Base-by-base conservation (phyloP, 2,888 invertebrate genomes). In the Thera britannica region DNA sequence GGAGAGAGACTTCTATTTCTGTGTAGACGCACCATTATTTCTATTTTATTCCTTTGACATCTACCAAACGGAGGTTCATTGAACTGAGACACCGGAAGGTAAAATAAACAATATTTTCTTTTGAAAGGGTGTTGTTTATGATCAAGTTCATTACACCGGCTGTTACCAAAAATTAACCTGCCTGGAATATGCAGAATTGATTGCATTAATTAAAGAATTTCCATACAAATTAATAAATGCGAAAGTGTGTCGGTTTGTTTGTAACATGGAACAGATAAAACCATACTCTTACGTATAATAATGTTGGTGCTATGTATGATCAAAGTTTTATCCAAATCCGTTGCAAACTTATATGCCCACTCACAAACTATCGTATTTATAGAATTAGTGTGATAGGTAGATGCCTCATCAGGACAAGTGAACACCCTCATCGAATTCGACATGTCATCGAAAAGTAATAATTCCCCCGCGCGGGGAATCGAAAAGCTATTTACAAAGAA, bases 401-500 rank as follows among this genome's bases (percentile, higher is more conserved):
- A 36, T 48, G 54, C 38, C 56, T 60, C 67, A 58, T 63, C 75
- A 78, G 88, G 88, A 88, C 87, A 88, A 89, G 85, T 80, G 79
- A 71, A 64, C 79, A 79, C 78, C 75, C 90, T 86, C 88, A 87
- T 86, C 78, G 83, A 87, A 90, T 92, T 89, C 88, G 89, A 87
- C 89, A 83, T 90, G 92, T 93, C 92, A 93, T 92, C 91, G 87
- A 90, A 92, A 91, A 87, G 90, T 87, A 91, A 90, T 93, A 92
- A 90, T 89, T 87, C 86, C 89, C 88, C 88, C 77, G 79, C 81
- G 76, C 75, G 79, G 75, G 76, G 77, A 81, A 85, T 90, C 83
- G 85, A 83, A 85, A 86, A 86, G 87, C 87, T 90, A 90, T 91
- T 90, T 88, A 90, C 89, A 90, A 90, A 89, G 84, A 83, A 82